Conservation (phyloP, 2,797 vertebrate genomes). For the Chloroceryle inda region DNA sequence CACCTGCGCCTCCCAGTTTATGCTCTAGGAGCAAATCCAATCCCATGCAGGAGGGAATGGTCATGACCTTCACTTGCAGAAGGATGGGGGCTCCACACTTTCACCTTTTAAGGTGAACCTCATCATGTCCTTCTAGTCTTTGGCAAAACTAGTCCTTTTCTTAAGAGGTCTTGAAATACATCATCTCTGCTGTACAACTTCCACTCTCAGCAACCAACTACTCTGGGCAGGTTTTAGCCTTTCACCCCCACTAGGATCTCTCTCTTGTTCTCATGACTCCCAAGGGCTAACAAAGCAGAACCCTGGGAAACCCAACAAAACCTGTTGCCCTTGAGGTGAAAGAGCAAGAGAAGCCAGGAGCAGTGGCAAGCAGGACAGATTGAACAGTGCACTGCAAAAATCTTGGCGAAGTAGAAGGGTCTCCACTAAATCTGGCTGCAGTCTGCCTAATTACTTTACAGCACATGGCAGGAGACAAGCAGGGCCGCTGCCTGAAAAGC, state of each 20-base stretch:
- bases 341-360: background rate
- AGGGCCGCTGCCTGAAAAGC: background rate
- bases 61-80: background rate
- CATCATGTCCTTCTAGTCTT: background rate
- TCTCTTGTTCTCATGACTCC: background rate
- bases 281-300: background rate
- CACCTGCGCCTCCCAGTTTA: background rate
- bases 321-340: accelerated
- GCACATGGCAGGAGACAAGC: background rate
- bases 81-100: background rate
- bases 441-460: background rate
- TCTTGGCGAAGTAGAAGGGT: background rate
- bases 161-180: background rate
- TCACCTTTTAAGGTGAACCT: background rate
- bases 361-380: background rate
- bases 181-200: background rate
- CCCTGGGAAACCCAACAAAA: background rate
- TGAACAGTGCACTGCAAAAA: background rate
- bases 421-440: background rate
- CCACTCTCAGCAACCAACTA: background rate
- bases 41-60: background rate
- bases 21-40: background rate
- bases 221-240: background rate
- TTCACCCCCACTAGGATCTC: background rate
- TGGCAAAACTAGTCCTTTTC: background rate